These are phyloP conservation scores for Musca domestica DNA, from an alignment of 1,140 invertebrate genomes.

Conservation along the genomic window DNA sequence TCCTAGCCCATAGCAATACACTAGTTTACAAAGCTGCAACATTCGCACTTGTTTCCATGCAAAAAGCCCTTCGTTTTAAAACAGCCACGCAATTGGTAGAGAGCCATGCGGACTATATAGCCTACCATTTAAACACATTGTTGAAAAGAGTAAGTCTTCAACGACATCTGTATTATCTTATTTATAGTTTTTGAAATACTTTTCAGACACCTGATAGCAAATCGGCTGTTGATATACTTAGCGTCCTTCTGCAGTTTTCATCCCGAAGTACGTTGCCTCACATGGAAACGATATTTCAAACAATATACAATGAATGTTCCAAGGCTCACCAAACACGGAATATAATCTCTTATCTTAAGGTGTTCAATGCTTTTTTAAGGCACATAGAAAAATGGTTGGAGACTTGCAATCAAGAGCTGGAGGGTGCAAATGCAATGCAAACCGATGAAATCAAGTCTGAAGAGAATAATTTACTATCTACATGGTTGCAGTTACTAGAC, in stretches of 20 bases:
- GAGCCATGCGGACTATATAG: slow-evolving; percentile 59
- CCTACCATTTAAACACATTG: slow-evolving; percentile 58
- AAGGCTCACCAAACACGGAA: slow-evolving; percentile 38
- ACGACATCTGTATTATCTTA: background rate
- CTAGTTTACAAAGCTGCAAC: slow-evolving; percentile 41
- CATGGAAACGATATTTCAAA: slow-evolving; percentile 58
- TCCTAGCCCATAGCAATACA: slow-evolving; percentile 42
- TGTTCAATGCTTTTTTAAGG: slow-evolving; percentile 45
- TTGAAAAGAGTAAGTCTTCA: slow-evolving; percentile 49
- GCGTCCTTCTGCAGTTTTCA: slow-evolving; percentile 58
- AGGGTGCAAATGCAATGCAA: slow-evolving; percentile 26
- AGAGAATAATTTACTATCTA: slow-evolving; percentile 2
- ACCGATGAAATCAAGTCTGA: slow-evolving; percentile 1
- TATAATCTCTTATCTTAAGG: slow-evolving; percentile 45
- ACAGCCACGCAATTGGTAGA: slow-evolving; percentile 55
- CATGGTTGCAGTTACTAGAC: slow-evolving; percentile 24
- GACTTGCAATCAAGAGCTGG: slow-evolving; percentile 29
- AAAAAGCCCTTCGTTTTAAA: slow-evolving; percentile 51
- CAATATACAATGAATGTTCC: slow-evolving; percentile 52
- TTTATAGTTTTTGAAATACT: background rate
- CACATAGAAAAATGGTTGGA: slow-evolving; percentile 37
- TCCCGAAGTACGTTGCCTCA: slow-evolving; percentile 57
- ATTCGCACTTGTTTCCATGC: slow-evolving; percentile 55
- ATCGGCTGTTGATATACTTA: slow-evolving; percentile 59
- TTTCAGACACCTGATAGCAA: slow-evolving; percentile 48